Conservation (phyloP, 2,888 invertebrate genomes). For the Thymelicus sylvestris region DNA sequence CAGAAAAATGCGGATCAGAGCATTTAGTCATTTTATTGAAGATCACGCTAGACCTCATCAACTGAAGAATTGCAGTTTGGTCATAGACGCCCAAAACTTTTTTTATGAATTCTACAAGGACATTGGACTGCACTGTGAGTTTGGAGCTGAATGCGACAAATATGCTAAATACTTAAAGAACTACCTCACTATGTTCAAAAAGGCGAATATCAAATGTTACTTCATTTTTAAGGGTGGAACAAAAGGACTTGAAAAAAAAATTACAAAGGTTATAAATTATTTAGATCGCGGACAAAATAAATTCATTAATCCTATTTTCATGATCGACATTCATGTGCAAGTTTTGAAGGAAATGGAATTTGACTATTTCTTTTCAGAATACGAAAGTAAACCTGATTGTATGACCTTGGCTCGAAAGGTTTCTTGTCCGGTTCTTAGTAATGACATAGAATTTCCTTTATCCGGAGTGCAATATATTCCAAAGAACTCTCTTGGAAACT, state of each 20-base stretch:
- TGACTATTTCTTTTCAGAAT: constrained; percentile 49
- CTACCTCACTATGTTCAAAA: constrained; percentile 49
- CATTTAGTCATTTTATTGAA: constrained; percentile 19
- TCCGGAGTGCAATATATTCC: constrained; percentile 52
- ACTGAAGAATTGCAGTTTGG: constrained; percentile 50
- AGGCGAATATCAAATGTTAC: constrained; percentile 54
- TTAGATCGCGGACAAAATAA: constrained; percentile 6
- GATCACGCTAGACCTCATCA: constrained; percentile 7
- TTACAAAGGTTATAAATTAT: constrained; percentile 40
- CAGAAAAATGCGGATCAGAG: constrained; percentile 42
- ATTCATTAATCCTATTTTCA: constrained; percentile 46
- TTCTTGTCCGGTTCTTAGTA: constrained; percentile 54
- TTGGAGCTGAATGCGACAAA: constrained; percentile 54
- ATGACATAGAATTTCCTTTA: constrained; percentile 54
- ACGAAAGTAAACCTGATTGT: constrained; percentile 52
- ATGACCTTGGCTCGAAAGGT: constrained; percentile 52
- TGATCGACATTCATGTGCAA: constrained; percentile 49
- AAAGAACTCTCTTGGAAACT: constrained; percentile 33
- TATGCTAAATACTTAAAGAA: constrained; percentile 49
- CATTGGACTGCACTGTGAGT: constrained; percentile 41
- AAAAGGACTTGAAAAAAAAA: constrained; percentile 31
- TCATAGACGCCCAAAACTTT: constrained; percentile 57
- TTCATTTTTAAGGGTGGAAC: constrained; percentile 56
- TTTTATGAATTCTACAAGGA: constrained; percentile 49
- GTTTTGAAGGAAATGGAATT: constrained; percentile 54